Evolutionary conservation across 2,888 invertebrate genomes (phyloP), one percentile per base, ranked within the genome.

Genomic region (Lasioglossum marginatum): DNA sequence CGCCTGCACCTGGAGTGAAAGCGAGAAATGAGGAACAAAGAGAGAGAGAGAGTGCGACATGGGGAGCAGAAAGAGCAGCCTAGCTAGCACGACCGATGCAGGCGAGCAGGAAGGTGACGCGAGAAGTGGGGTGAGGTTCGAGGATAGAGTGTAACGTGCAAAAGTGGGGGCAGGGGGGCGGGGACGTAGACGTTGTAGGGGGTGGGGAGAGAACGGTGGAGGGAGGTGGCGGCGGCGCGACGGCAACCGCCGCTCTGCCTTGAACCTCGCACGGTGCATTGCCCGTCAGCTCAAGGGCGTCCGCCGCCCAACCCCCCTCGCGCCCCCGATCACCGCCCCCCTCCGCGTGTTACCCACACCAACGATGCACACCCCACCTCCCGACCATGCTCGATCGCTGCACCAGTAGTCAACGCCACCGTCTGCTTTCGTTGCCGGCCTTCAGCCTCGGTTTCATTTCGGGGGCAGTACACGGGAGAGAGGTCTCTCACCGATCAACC

Each of bases 201-300:
- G 80, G 80, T 77, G 83, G 72, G 81, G 87, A 75, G 88, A 79
- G 78, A 68, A 66, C 19, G 79, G 4, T 10, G 37, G 75, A 66
- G 87, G 86, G 77, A 68, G 88, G 82, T 75, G 89, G 91, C 80
- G 90, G 91, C 91, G 92, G 90, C 92, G 92, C 90, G 92, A 91
- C 93, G 92, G 93, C 92, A 90, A 90, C 91, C 94, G 93, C 93
- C 93, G 95, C 93, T 95, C 95, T 95, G 95, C 95, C 95, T 95
- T 95, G 95, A 95, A 95, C 95, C 95, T 95, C 94, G 93, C 93
- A 90, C 94, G 93, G 95, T 95, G 95, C 95, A 95, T 95, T 95
- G 95, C 93, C 95, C 95, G 95, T 95, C 94, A n/a, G 95, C 95
- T 94, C 95, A 95, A 95, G 95, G 95, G 95, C 95, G 95, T 94